phyloP scores from a whole-genome alignment of 1,140 invertebrate species.

The Acyrthosiphon pisum region DNA sequence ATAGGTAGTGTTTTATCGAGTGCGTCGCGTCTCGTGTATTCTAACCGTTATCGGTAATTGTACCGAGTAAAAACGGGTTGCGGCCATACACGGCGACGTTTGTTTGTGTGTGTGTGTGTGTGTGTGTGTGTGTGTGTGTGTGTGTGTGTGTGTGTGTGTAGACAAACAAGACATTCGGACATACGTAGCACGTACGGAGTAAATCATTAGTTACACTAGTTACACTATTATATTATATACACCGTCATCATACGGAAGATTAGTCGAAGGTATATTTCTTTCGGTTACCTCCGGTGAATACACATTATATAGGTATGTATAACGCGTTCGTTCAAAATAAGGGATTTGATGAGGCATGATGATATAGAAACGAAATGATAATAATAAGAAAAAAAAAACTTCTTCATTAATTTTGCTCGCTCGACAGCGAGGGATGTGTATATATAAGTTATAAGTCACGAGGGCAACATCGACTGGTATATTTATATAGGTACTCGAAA shows the following conservation, averaged over 20 bases:
- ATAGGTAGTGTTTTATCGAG: neutral
- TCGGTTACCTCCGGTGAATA: neutral
- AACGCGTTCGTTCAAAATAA: neutral
- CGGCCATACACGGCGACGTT: neutral
- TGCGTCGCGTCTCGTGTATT: neutral
- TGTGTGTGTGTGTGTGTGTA: neutral
- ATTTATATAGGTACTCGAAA: too few relatives aligned
- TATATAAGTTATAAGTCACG: neutral
- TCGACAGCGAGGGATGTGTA: neutral
- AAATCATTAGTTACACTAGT: constrained; percentile 13
- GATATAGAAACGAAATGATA: neutral
- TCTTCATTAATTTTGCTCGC: neutral
- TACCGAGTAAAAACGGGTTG: neutral
- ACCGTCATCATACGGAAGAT: neutral
- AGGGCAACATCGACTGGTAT: neutral
- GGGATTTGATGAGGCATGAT: neutral
- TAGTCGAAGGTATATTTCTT: constrained; percentile 2
- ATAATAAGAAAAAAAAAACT: neutral
- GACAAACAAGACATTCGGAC: constrained; percentile 9
- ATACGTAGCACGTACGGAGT: constrained; percentile 9
- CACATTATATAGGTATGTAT: neutral
- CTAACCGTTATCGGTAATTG: neutral
- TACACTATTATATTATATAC: neutral
- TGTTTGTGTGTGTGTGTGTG: neutral
- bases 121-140: neutral